Evolutionary conservation across 2,113 vertebrate species (phyloP).

Genomic region (Petromus typicus): DNA sequence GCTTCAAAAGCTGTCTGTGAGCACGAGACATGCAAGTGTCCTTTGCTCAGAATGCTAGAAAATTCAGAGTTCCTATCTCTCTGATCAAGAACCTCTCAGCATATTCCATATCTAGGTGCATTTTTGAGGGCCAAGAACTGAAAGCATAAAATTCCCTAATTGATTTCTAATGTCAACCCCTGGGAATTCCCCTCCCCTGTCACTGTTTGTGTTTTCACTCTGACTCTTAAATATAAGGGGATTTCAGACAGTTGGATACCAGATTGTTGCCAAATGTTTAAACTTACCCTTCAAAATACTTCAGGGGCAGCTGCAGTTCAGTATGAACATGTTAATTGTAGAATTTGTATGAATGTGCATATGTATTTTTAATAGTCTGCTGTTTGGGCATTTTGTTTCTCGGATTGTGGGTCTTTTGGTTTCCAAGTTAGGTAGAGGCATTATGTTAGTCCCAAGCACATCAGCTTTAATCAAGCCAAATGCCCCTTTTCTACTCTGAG

Average conservation of each 20-base stretch:
- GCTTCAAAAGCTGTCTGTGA: background rate
- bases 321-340: background rate
- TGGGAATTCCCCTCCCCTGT: background rate
- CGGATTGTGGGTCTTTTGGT: background rate
- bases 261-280: background rate
- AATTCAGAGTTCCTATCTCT: background rate
- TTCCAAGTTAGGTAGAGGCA: conserved; percentile 15
- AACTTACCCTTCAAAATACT: conserved; percentile 37
- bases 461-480: conserved; percentile 53
- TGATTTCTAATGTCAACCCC: background rate
- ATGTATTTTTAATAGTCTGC: conserved; percentile 47
- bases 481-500: conserved; percentile 4
- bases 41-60: background rate
- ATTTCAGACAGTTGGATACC: conserved; percentile 50
- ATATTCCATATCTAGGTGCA: background rate
- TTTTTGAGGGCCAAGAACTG: conserved; percentile 10
- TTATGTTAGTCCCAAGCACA: background rate
- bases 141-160: conserved; percentile 26
- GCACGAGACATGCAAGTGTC: conserved; percentile 21
- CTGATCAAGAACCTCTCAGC: background rate
- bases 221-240: conserved; percentile 3
- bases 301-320: background rate
- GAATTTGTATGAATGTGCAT: background rate
- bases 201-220: background rate
- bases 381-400: background rate